Base-by-base conservation (phyloP, 2,113 vertebrate species). In the Nerophis lumbriciformis region DNA sequence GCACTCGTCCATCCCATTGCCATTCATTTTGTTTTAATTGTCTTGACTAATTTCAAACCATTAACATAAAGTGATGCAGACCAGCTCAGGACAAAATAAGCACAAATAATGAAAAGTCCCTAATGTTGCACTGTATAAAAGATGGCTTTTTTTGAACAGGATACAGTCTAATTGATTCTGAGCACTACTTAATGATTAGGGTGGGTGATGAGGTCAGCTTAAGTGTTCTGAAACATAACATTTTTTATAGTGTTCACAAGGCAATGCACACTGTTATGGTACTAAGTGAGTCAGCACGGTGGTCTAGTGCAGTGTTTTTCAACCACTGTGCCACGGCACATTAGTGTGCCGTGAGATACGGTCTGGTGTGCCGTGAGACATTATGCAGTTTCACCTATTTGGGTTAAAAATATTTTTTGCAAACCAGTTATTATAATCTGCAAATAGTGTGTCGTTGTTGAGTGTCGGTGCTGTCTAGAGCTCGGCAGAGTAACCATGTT, bases 121-220 rank as follows among this genome's bases (percentile, higher is more conserved):
- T 48, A 77, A 81, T 71, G 78, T 80, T 45, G 9, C 58, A 68
- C 36, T 56, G 66, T 63, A 69, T 85, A 78, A 88, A 81, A 76
- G 68, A 82, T 19, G 62, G 48, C 71, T 62, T 87, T 85, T 88
- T 88, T 74, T 70, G 63, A 83, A 66, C 48, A 36, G 13, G 53
- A 73, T 76, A 72, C 57, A 28, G 71, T 88, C 66, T 85, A 83
- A 77, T 85, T 85, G 71, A 85, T 88, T 88, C 78, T 72, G 77
- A 77, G 77, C 10, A 5, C 66, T 55, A 65, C 67, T 81, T 78
- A 75, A 53, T 65, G 71, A 61, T 56, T 52, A 69, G 13, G 51
- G 64, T 50, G 60, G 64, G 66, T 65, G 71, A 53, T 71, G 53
- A 79, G 61, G 63, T 83, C 53, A 65, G 69, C 76, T 55, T 66